Evolutionary conservation across 1,140 invertebrate species (phyloP).

Genomic region (Zophobas morio): DNA sequence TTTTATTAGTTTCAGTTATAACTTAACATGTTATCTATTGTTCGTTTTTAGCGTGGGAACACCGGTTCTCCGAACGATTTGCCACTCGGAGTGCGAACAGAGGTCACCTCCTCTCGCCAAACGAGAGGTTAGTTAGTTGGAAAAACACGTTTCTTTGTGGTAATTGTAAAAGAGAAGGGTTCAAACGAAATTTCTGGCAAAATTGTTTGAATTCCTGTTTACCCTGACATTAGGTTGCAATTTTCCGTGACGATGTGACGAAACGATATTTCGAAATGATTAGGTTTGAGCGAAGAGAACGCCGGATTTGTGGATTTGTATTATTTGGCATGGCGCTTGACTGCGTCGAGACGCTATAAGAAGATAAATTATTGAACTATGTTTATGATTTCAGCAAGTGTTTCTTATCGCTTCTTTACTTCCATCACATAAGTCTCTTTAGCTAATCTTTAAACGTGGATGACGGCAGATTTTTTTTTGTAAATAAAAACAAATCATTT

Average conservation of each 20-base stretch:
- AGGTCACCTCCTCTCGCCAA: background rate
- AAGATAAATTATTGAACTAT: constrained; percentile 30
- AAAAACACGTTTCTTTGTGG: constrained; percentile 20
- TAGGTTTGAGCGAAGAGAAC: constrained; percentile 7
- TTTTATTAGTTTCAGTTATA: constrained; percentile 17
- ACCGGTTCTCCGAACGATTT: constrained; percentile 15
- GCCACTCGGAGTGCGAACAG: constrained; percentile 8
- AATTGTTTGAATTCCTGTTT: constrained; percentile 23
- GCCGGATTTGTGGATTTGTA: background rate
- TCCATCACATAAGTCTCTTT: constrained; percentile 32
- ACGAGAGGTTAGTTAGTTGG: background rate
- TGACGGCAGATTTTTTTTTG: constrained; percentile 6
- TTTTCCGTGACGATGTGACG: constrained; percentile 10
- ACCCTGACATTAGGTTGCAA: background rate
- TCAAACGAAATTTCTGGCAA: constrained; percentile 28
- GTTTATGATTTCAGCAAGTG: constrained; percentile 32
- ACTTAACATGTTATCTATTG: constrained; percentile 33
- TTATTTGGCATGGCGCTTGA: constrained; percentile 24
- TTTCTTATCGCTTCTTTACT: constrained; percentile 33
- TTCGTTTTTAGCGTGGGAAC: background rate
- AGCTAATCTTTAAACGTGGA: background rate
- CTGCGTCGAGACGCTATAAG: constrained; percentile 7
- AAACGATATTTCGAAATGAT: constrained; percentile 9
- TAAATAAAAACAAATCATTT: background rate
- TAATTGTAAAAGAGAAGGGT: constrained; percentile 2